Evolutionary conservation across 2,797 vertebrate genomes (phyloP).

Genomic region (Ceryle rudis): DNA sequence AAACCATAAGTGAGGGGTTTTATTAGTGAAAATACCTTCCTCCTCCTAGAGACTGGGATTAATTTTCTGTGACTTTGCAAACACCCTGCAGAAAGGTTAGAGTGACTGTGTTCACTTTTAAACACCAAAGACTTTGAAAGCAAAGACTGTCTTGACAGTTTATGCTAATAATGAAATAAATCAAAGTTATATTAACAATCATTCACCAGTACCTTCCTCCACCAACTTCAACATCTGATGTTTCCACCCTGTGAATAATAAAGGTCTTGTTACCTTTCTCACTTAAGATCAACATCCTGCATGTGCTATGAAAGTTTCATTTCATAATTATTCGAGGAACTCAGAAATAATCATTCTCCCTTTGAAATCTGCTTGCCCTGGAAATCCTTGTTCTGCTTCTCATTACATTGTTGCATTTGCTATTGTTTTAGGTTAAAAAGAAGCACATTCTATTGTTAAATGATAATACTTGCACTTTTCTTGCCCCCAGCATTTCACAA

Average conservation of each 20-base stretch:
- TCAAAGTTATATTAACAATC: background rate
- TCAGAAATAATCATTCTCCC: conserved; percentile 31
- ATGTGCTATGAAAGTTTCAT: background rate
- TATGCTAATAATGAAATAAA: background rate
- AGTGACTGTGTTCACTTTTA: conserved; percentile 1
- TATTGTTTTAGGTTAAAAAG: conserved; percentile 50
- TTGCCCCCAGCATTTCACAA: background rate
- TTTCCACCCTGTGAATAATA: background rate
- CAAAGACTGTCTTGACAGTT: background rate
- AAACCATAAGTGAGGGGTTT: conserved; percentile 53
- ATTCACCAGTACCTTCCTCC: background rate
- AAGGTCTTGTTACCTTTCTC: background rate
- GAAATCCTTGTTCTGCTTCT: conserved; percentile 72
- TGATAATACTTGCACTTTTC: background rate
- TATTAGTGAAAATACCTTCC: conserved; percentile 55
- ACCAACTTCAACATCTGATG: background rate
- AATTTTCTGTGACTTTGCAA: conserved; percentile 39
- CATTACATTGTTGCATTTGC: conserved; percentile 48
- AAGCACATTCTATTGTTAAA: conserved; percentile 41
- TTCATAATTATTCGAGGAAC: conserved; percentile 41
- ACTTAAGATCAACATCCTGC: conserved; percentile 21
- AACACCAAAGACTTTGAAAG: conserved; percentile 7
- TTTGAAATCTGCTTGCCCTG: conserved; percentile 67
- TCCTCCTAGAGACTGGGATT: conserved; percentile 50
- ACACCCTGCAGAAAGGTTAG: background rate